These are phyloP conservation scores for Vicugna pacos DNA, from an alignment of 2,113 vertebrate genomes.

Conservation along the genomic window DNA sequence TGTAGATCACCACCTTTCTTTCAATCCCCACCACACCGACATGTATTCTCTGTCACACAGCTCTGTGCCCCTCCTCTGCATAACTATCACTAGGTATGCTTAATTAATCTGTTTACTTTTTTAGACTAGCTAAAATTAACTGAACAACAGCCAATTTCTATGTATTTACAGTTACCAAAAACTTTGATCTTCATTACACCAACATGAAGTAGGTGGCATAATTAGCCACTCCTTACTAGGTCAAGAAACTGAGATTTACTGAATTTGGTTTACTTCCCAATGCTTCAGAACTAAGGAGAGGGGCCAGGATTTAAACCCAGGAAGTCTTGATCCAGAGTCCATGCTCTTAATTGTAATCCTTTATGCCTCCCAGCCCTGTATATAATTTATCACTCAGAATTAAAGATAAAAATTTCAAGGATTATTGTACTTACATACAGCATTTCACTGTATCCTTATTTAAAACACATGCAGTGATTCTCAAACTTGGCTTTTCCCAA, in stretches of 20 bases:
- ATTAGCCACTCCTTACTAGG: not conserved
- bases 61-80: not conserved
- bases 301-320: not conserved
- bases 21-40: no score
- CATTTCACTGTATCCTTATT: not conserved
- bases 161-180: not conserved
- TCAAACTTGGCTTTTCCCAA: not conserved
- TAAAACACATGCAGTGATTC: not conserved
- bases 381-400: not conserved
- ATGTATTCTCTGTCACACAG: not conserved
- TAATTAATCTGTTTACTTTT: not conserved
- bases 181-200: not conserved
- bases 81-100: not conserved
- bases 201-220: not conserved
- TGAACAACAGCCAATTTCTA: not conserved
- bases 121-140: not conserved
- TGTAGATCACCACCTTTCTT: not conserved
- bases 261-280: not conserved
- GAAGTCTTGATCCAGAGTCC: not conserved
- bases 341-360: not conserved
- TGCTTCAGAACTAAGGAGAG: not conserved
- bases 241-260: not conserved
- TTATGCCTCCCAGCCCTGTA: not conserved
- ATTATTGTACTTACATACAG: not conserved
- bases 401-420: constrained; percentile 12